Evolutionary conservation across 1,140 invertebrate species (phyloP), one percentile per base, ranked within the genome.

Genomic region (Macrotrachela quadricornifera): DNA sequence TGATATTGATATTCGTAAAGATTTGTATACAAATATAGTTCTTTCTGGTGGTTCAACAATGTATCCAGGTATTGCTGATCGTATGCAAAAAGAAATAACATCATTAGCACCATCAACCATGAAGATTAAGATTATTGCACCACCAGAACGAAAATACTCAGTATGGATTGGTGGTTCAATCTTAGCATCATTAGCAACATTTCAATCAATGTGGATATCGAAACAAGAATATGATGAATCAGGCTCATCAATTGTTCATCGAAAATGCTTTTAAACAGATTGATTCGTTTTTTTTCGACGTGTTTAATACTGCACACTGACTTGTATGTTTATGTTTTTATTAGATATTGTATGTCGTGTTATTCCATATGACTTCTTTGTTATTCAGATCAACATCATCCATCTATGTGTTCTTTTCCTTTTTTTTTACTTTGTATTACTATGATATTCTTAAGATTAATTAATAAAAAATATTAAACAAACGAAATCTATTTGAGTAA

Each of bases 241-340:
- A 63, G 85, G 85, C 59, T 84, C 85, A 59, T 82, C 80, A 58
- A 87, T 87, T 69, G 85, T 88, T 57, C 85, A 88, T 78, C 80
- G 84, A 75, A 88, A 87, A 74, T 88, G 85, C 76, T 88, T 88
- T 78, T 88, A 87, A 83, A 62, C n/a, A n/a, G n/a, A n/a, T n/a
- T n/a, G n/a, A n/a, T n/a, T n/a, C n/a, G n/a, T n/a, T n/a, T n/a
- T n/a, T n/a, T n/a, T n/a, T n/a, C n/a, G n/a, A n/a, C n/a, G n/a
- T n/a, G n/a, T n/a, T n/a, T n/a, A n/a, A n/a, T n/a, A n/a, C n/a
- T n/a, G n/a, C n/a, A n/a, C n/a, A n/a, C n/a, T n/a, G n/a, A n/a
- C n/a, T n/a, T n/a, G n/a, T n/a, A n/a, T n/a, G n/a, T n/a, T n/a
- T n/a, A n/a, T n/a, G n/a, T n/a, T n/a, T n/a, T n/a, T n/a, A n/a